Conservation (phyloP, 2,797 vertebrate genomes). For the Myripristis jacobus region DNA sequence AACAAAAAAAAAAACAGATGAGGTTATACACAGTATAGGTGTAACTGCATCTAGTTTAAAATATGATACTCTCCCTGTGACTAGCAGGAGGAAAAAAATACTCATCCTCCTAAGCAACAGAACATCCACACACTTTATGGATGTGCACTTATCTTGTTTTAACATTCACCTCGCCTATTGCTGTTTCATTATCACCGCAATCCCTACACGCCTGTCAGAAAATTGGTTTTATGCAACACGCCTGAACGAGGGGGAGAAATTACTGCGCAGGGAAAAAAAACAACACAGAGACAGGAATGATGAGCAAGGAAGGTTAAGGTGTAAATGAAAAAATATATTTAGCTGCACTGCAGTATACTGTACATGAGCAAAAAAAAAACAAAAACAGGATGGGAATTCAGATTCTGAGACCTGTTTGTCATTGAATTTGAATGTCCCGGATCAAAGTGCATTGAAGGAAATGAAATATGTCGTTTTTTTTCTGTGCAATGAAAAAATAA, state of each 20-base stretch:
- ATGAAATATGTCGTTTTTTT: constrained; percentile 22
- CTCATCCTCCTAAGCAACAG: constrained; percentile 35
- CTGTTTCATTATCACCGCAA: constrained; percentile 76
- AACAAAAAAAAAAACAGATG: too few relatives aligned
- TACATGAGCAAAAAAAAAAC: constrained; percentile 7
- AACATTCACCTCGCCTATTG: constrained; percentile 71
- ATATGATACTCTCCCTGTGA: constrained; percentile 11
- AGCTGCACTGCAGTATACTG: constrained; percentile 7
- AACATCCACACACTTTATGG: constrained; percentile 53
- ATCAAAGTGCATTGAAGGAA: constrained; percentile 38
- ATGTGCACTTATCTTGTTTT: constrained; percentile 69
- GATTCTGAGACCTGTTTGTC: constrained; percentile 46
- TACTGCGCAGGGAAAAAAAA: constrained; percentile 37
- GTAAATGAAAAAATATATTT: constrained; percentile 52
- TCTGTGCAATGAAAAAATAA: background rate
- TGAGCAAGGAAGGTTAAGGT: constrained; percentile 52
- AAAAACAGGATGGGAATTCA: constrained; percentile 29
- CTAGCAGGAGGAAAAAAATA: constrained; percentile 14
- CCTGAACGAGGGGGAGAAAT: constrained; percentile 61
- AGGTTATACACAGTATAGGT: background rate
- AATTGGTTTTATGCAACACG: constrained; percentile 78
- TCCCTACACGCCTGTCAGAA: constrained; percentile 65
- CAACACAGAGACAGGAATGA: constrained; percentile 31
- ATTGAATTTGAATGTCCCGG: constrained; percentile 33
- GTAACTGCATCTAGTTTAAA: constrained; percentile 12